Base-by-base conservation (phyloP, 1,140 invertebrate species). In the Tetragnatha versicolor region DNA sequence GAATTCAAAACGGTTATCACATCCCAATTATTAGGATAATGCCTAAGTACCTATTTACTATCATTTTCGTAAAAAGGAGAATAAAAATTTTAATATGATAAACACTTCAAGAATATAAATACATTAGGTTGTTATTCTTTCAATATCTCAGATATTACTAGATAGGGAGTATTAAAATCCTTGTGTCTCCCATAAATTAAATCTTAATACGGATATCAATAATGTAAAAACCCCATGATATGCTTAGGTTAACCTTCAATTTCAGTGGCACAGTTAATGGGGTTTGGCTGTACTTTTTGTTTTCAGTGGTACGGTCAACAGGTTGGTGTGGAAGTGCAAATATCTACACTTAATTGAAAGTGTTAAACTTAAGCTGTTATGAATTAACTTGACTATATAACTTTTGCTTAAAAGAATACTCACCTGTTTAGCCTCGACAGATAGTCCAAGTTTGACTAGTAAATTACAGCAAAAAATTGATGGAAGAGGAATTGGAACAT, bases 361-460 rank as follows among this genome's bases (percentile, higher is more conserved):
- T 2, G 25, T 22, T 5, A 55, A 31, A 63, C 17, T 35, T 20
- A 6, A 33, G 25, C 0, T n/a, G n/a, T n/a, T n/a, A 45, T 45
- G 17, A 9, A 45, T 9, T 45, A 9, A 45, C 17, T 45, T 45
- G 9, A 45, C 9, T 45, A 45, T 9, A 20, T 9, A 63, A n/a
- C 17, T 33, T 63, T 63, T n/a, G 35, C 4, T 35, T 10, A 31
- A 31, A 31, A n/a, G n/a, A n/a, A 68, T 68, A 49, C 5, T 31
- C 9, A 68, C 65, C 12, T 49, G 25, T 68, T 68, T 68, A 14
- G 65, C 47, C 31, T 68, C 65, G 20, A 33, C n/a, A 33, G 45
- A 51, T 31, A 68, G 37, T 33, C 27, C 42, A 31, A 68, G 42
- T 33, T 25, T 68, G 14, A 68, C 65, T 31, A 68, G 45, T 17